Base-by-base conservation (phyloP, 2,888 invertebrate species). In the Sinotaia quadrata region DNA sequence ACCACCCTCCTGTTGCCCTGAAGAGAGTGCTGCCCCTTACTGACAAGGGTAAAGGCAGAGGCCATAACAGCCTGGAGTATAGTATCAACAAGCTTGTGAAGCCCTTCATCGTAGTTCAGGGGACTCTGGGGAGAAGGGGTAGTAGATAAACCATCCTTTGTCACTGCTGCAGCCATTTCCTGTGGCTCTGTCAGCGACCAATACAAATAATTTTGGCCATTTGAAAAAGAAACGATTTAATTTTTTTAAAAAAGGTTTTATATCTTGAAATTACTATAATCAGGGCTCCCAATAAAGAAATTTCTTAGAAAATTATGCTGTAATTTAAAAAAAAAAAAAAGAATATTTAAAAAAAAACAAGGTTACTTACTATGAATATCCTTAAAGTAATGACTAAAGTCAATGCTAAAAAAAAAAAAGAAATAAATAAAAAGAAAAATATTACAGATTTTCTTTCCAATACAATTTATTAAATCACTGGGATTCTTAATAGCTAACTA, bases 101-200 rank as follows among this genome's bases (percentile, higher is more conserved):
- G 54, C 56, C 65, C 65, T 44, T 54, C 33, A 12, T 65, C 56
- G 41, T 41, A 10, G 41, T 54, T 52, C 29, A 21, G 33, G 63
- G 54, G 41, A 47, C 33, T 52, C 36, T 8, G 24, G 56, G 65
- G 44, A 21, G 36, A 36, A 36, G 54, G 41, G 15, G 29, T n/a
- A 29, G 21, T n/a, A 18, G 15, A 18, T 33, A 24, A 12, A 15
- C 29, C 54, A 54, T 54, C 27, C 7, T 10, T 54, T 54, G 54
- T 31, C 54, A 54, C 27, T 54, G 54, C 29, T 8, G 24, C 18
- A 18, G 54, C 18, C 8, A 7, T 54, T 54, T 54, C 33, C 56
- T 33, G 3, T 15, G 56, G 12, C 54, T 65, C 65, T 65, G 65
- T 65, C 65, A 65, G 56, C 56, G 44, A 65, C 10, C 65, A 56